Evolutionary conservation across 2,113 vertebrate species (phyloP).

Genomic region (Cyprinus carpio): DNA sequence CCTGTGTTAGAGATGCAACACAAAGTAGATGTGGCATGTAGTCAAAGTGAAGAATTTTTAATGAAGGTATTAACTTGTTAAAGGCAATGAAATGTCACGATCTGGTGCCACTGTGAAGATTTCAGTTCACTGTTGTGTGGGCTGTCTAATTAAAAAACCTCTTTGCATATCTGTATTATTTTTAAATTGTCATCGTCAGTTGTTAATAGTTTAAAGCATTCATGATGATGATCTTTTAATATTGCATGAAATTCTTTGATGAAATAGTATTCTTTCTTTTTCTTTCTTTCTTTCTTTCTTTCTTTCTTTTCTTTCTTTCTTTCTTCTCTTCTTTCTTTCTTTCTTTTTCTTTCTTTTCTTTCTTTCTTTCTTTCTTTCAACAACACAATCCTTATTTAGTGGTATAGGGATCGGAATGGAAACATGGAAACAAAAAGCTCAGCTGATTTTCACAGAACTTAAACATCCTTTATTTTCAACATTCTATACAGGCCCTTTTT

Average conservation of each 20-base stretch:
- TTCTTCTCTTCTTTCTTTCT: too few relatives aligned
- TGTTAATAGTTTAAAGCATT: background rate
- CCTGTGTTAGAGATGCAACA: conserved; percentile 28
- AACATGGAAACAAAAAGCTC: too few relatives aligned
- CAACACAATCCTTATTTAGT: too few relatives aligned
- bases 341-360: background rate
- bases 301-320: too few relatives aligned
- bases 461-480: too few relatives aligned
- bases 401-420: too few relatives aligned
- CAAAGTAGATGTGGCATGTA: conserved; percentile 17
- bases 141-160: background rate
- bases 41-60: conserved; percentile 28
- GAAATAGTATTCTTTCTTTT: background rate
- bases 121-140: background rate
- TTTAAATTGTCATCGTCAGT: background rate
- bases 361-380: too few relatives aligned
- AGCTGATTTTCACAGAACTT: too few relatives aligned
- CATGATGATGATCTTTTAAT: background rate
- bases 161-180: background rate
- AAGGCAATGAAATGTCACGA: background rate
- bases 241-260: background rate
- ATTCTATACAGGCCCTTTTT: too few relatives aligned
- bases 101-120: background rate
- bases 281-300: background rate
- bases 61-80: conserved; percentile 26